Evolutionary conservation across 2,888 invertebrate genomes (phyloP).

Genomic region (Lasioglossum morio): DNA sequence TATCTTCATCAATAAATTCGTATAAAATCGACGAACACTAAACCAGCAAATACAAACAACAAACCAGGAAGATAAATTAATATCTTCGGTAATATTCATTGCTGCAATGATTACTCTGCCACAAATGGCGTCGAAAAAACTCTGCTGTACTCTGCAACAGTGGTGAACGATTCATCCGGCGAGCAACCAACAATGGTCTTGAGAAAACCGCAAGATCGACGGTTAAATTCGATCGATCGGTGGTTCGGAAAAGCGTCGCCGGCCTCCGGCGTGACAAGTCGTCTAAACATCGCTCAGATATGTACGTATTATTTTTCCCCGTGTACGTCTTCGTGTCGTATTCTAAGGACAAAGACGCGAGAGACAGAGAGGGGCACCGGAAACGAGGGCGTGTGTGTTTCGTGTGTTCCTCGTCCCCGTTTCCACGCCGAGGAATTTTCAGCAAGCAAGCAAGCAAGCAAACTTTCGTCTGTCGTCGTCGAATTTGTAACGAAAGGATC

Average conservation of each 20-base stretch:
- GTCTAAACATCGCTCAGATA: slow-evolving; percentile 66
- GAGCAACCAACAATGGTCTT: background rate
- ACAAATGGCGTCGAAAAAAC: background rate
- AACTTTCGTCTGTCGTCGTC: slow-evolving; percentile 71
- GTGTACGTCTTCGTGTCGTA: slow-evolving; percentile 80
- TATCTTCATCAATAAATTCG: background rate
- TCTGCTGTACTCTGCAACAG: background rate
- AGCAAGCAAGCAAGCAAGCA: slow-evolving; percentile 68
- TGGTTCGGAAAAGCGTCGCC: slow-evolving; percentile 26
- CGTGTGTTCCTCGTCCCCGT: slow-evolving; percentile 62
- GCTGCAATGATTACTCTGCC: background rate
- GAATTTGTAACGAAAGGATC: slow-evolving; percentile 69
- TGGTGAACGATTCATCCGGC: background rate
- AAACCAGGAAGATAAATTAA: background rate
- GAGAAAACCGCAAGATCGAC: background rate
- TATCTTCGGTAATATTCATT: background rate
- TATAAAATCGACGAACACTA: background rate
- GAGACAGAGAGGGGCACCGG: slow-evolving; percentile 72
- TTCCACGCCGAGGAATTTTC: slow-evolving; percentile 65
- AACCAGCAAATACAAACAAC: background rate
- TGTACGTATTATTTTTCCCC: slow-evolving; percentile 67
- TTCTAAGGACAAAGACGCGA: slow-evolving; percentile 74
- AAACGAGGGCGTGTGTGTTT: slow-evolving; percentile 62
- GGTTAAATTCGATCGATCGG: slow-evolving; percentile 21
- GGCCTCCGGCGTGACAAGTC: slow-evolving; percentile 62